Evolutionary conservation across 2,797 vertebrate genomes (phyloP).

Genomic region (Oreochromis grahami): DNA sequence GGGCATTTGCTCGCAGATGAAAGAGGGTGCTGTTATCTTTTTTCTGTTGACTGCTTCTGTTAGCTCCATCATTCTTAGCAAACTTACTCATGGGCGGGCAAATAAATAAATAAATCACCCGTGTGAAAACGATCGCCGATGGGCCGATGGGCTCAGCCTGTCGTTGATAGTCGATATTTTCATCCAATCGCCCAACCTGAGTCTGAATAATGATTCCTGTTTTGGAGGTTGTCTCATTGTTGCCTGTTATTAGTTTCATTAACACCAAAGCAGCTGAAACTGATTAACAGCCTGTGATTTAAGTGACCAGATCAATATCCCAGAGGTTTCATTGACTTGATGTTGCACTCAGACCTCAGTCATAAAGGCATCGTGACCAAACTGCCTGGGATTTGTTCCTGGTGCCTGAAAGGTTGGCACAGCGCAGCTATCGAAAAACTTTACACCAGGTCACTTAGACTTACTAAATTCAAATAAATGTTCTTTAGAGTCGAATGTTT

Average conservation of each 20-base stretch:
- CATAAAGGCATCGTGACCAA: background rate
- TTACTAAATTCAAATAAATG: conserved; percentile 3
- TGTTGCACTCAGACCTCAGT: background rate
- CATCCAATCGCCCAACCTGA: background rate
- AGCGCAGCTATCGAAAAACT: fast-evolving
- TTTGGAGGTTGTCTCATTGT: background rate
- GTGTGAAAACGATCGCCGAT: no score
- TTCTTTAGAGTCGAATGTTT: conserved; percentile 10
- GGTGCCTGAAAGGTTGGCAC: background rate
- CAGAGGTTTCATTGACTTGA: background rate
- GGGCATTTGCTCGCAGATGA: fast-evolving
- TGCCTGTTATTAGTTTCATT: background rate
- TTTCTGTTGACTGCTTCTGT: background rate
- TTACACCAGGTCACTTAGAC: background rate
- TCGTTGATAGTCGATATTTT: fast-evolving
- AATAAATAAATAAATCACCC: background rate
- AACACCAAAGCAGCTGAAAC: no score
- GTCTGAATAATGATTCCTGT: background rate
- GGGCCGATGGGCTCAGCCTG: background rate
- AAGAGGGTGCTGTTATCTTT: fast-evolving
- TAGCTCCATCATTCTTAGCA: background rate
- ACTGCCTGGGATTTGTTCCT: background rate
- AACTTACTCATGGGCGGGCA: background rate
- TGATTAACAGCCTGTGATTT: no score
- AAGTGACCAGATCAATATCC: background rate